Base-by-base conservation (phyloP, 2,888 invertebrate species). In the Bugula neritina region DNA sequence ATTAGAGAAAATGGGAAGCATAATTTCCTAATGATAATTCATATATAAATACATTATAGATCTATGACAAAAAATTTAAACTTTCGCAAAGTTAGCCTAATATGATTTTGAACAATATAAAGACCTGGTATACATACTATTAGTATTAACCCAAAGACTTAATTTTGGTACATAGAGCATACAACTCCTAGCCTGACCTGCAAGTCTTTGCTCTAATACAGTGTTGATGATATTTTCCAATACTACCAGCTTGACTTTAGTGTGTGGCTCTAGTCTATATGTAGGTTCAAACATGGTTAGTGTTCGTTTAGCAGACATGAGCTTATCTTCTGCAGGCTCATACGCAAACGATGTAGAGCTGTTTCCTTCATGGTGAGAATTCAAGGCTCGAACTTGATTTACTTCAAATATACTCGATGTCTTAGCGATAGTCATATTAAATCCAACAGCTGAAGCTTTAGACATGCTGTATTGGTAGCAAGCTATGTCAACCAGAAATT, bases 291-390 rank as follows among this genome's bases (percentile, higher is more conserved):
- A 34, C 3, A 63, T 29, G 1, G 63, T 27, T 31, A 21, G 27
- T 34, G 10, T 31, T 13, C 34, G 27, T 10, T 21, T 13, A 13
- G 10, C 35, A 5, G 31, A 10, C 52, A 70, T 5, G 3, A 54
- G 2, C 52, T 70, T 70, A 17, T 43, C 70, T 10, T 70, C 70
- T 5, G 70, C 10, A 23, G 70, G 70, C 23, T 70, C 70, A 70
- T 70, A 70, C 23, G 70, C 23, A 43, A 70, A 70, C 2, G 70
- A 70, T 10, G 70, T 70, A 2, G 70, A 35, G 25, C 70, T 70
- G 70, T 52, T 34, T n/a, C 43, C 43, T 63, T 31, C 63, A 13
- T 63, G 63, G 10, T 34, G 29, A 10, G 27, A 17, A 27, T 31
- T 63, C 17, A 63, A 29, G 31, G 10, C 31, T 10, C 27, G 21